Percentiles rank a stretch among this genome's conserved stretches.
These are phyloP conservation scores for Nineta flava DNA, from an alignment of 2,888 invertebrate species.

Conservation along the genomic window DNA sequence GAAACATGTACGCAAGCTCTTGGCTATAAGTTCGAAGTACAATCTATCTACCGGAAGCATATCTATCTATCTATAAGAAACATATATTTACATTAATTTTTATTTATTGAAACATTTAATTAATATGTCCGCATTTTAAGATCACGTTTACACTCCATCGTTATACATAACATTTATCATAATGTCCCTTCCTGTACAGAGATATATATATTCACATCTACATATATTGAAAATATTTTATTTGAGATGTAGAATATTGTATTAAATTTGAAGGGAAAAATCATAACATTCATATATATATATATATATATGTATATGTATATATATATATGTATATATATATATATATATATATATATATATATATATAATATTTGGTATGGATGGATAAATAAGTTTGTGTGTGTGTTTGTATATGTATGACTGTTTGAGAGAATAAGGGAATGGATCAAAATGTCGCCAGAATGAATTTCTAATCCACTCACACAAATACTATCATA, in stretches of 20 bases:
- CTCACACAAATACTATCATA: constrained; percentile 8
- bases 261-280: neutral
- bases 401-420: neutral
- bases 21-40: too few relatives aligned
- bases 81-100: too few relatives aligned
- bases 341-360: constrained; percentile 1
- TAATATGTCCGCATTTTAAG: too few relatives aligned
- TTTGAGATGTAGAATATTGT: neutral
- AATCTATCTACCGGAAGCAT: too few relatives aligned
- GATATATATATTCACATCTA: too few relatives aligned
- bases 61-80: too few relatives aligned
- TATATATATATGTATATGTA: constrained; percentile 2
- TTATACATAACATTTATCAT: too few relatives aligned
- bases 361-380: neutral
- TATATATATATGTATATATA: neutral
- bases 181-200: too few relatives aligned
- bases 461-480: constrained; percentile 24
- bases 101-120: too few relatives aligned
- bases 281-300: neutral
- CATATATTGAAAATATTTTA: neutral
- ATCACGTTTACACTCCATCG: too few relatives aligned
- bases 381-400: neutral
- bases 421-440: neutral
- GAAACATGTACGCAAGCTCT: too few relatives aligned
- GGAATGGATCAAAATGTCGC: constrained; percentile 24